Base-by-base conservation (phyloP, 2,888 invertebrate genomes). In the Ophion ventricosus region DNA sequence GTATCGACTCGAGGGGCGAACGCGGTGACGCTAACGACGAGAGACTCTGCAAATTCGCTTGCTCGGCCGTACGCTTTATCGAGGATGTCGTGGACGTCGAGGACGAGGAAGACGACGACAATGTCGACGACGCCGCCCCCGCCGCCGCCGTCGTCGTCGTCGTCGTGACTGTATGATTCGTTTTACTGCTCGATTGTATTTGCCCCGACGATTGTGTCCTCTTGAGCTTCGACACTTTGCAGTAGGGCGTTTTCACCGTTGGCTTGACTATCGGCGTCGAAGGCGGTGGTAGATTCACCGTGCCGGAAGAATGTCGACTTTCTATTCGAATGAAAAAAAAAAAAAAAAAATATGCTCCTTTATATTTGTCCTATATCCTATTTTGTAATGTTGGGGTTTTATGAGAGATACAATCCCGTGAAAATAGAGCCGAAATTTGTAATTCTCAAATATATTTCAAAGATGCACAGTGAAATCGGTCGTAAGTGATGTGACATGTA, bases 201-300 rank as follows among this genome's bases (percentile, higher is more conserved):
- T 89, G 89, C 3, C 89, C 85, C 20, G 88, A 85, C 2, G 90
- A 87, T 20, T 89, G 90, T 5, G 90, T 88, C 85, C 92, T 93
- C 87, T 93, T 93, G 70, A 93, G 82, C 70, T 93, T 93, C 8
- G 93, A 92, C 14, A 93, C 88, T 81, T 93, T 93, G 86, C 93
- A 93, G 80, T 93, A 93, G 0, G 93, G 92, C 2, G 92, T 92
- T 84, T 93, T 93, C 73, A 91, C 88, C 5, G 89, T 72, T 17
- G 91, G 87, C 80, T 92, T 93, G 2, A 90, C 88, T 10, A 89
- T 66, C 8, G 92, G 92, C 17, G 89, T 91, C 23, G 92, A 85
- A 0, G 93, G 92, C 14, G 93, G 91, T 63, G 93, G 92, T 57
- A 93, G 88, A 86, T 88, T 92, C 40, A 89, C 88, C 69, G 91